Percentiles rank a stretch among this genome's conserved stretches.
Evolutionary conservation across 2,888 invertebrate genomes (phyloP).

Genomic region (Drosophila kanekoi): DNA sequence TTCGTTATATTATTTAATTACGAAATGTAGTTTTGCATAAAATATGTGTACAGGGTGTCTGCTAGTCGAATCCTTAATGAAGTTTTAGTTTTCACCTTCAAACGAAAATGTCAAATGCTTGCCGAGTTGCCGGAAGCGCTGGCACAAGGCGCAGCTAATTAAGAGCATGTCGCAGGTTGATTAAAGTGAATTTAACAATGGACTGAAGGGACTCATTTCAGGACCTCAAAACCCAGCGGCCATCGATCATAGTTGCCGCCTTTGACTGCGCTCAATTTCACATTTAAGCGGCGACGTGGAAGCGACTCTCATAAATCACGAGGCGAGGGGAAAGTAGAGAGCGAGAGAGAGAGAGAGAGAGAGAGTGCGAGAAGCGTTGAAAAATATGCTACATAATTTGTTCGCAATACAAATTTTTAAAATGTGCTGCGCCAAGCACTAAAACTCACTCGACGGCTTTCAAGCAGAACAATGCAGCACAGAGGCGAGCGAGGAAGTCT

Average conservation of each 20-base stretch:
- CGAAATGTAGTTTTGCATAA: no score
- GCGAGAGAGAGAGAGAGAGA: no score
- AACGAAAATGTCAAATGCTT: conserved; percentile 59
- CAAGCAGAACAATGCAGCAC: conserved; percentile 30
- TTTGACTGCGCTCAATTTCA: conserved; percentile 60
- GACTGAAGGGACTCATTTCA: background rate
- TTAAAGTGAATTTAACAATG: conserved; percentile 22
- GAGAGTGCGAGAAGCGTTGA: conserved; percentile 20
- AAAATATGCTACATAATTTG: conserved; percentile 77
- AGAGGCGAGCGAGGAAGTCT: background rate
- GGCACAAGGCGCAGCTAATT: conserved; percentile 54
- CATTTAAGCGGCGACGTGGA: conserved; percentile 46
- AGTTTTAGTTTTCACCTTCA: conserved; percentile 10
- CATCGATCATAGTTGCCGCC: conserved; percentile 46
- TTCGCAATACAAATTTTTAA: conserved; percentile 65
- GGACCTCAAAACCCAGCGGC: conserved; percentile 10
- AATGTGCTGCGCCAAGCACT: conserved; percentile 70
- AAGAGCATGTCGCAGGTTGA: conserved; percentile 53
- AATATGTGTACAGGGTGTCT: background rate
- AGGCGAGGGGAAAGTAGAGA: background rate
- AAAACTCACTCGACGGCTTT: conserved; percentile 43
- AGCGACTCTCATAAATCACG: conserved; percentile 57
- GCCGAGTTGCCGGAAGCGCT: conserved; percentile 16
- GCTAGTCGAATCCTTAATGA: background rate
- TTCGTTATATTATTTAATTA: no score